phyloP scores from a whole-genome alignment of 2,113 vertebrate species.

The Casuarius casuarius region DNA sequence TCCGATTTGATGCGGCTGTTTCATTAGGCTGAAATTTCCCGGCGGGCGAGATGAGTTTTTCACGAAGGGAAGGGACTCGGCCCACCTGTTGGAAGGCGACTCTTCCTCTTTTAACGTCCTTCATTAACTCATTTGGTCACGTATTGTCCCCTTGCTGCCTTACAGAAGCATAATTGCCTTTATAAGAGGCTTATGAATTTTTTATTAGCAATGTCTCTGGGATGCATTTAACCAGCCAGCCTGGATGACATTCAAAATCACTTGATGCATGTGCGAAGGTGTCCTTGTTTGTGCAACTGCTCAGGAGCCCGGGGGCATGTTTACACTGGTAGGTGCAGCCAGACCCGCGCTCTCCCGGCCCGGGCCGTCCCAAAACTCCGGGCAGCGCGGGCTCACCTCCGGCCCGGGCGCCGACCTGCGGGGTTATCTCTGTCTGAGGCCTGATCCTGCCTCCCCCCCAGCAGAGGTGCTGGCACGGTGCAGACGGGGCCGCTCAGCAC shows the following conservation, averaged over 20 bases:
- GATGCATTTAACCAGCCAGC: neutral
- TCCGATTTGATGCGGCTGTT: accelerated
- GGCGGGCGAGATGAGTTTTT: accelerated
- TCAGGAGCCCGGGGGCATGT: accelerated
- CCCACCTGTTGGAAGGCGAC: neutral
- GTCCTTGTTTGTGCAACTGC: neutral
- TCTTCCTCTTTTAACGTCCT: neutral
- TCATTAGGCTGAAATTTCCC: neutral
- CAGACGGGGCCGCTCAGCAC: neutral
- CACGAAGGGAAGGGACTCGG: accelerated
- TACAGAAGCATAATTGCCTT: neutral
- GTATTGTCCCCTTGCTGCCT: neutral
- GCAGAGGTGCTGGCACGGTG: accelerated
- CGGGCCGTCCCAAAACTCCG: accelerated
- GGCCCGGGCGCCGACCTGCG: accelerated
- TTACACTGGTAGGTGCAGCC: neutral
- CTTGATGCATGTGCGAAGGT: neutral
- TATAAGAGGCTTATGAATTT: neutral
- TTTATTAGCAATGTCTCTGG: neutral
- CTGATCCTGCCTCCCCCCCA: neutral
- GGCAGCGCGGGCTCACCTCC: accelerated
- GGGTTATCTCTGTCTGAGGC: neutral
- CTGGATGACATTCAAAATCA: neutral
- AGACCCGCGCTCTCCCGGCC: neutral
- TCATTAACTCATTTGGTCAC: neutral